Conservation (phyloP, 2,888 invertebrate species). For the Harmothoe impar region DNA sequence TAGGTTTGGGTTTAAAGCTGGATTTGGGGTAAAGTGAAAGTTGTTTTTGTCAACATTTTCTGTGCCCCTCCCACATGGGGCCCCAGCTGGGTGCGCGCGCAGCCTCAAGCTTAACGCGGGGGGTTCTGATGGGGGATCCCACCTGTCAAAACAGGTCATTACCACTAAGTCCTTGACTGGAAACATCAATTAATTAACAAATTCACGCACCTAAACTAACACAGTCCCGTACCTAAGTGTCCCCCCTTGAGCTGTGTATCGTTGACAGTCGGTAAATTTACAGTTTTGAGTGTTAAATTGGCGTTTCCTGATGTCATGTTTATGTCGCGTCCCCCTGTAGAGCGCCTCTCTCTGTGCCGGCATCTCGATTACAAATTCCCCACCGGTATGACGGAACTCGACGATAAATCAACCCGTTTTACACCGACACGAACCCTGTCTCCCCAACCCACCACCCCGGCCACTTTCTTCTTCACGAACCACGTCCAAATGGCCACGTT, state of each 20-base stretch:
- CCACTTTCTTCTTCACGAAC: neutral
- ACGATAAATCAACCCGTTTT: conserved; percentile 22
- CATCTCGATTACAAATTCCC: conserved; percentile 44
- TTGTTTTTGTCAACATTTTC: conserved; percentile 37
- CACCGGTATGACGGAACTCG: conserved; percentile 41
- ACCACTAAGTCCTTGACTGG: conserved; percentile 40
- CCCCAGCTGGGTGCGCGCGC: neutral
- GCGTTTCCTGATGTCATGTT: neutral
- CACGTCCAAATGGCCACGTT: neutral
- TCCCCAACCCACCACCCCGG: neutral
- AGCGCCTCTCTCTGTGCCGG: conserved; percentile 47
- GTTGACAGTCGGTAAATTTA: neutral
- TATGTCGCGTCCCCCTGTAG: neutral
- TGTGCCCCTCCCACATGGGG: neutral
- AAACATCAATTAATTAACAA: neutral
- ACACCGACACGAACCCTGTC: neutral
- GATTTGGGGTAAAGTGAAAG: neutral
- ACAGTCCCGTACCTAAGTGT: neutral
- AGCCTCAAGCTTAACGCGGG: neutral
- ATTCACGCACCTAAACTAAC: neutral
- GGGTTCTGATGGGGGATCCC: conserved; percentile 1
- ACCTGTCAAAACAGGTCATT: neutral
- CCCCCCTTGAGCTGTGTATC: neutral
- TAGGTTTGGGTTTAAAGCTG: neutral
- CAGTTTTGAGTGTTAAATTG: neutral